Evolutionary conservation across 2,888 invertebrate genomes (phyloP), one percentile per base, ranked within the genome.

Genomic region (Aethes cnicana): DNA sequence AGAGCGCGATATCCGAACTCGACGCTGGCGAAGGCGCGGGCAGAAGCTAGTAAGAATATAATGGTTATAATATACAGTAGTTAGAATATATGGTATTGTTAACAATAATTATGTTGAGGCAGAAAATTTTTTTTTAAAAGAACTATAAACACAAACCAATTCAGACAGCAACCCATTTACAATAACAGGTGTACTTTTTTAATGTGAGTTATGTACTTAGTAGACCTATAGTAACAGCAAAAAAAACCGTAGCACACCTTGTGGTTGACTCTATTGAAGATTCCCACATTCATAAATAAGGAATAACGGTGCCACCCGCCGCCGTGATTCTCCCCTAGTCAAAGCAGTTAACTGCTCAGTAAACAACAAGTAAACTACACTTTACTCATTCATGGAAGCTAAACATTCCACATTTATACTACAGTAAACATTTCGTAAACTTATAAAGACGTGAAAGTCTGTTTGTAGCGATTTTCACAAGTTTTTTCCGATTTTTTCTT

Each of bases 191-290:
- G 16, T 1, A 32, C 4, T 16, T 16, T 14, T 33, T n/a, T 1
- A 8, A 42, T 12, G 2, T n/a, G n/a, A n/a, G n/a, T n/a, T n/a
- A n/a, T n/a, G n/a, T n/a, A n/a, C n/a, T n/a, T n/a, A n/a, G n/a
- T n/a, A n/a, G n/a, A n/a, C n/a, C n/a, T n/a, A n/a, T n/a, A n/a
- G n/a, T n/a, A n/a, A n/a, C n/a, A n/a, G n/a, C n/a, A n/a, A n/a
- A n/a, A 32, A 16, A 20, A 9, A 37, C 36, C 11, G 23, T 42
- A 48, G 67, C 77, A 84, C 82, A 94, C 94, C 92, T 94, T 94
- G 77, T 92, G 91, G 87, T 95, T 95, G 81, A 95, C 94, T 90
- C 94, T 93, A 78, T 94, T 94, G 79, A 94, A 94, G 76, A 95
- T 92, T 88, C 93, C 94, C 90, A 94, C 94, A 94, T 95, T 94